These are phyloP conservation scores for Triplophysa tibetana DNA, from an alignment of 2,113 vertebrate species.

Conservation along the genomic window DNA sequence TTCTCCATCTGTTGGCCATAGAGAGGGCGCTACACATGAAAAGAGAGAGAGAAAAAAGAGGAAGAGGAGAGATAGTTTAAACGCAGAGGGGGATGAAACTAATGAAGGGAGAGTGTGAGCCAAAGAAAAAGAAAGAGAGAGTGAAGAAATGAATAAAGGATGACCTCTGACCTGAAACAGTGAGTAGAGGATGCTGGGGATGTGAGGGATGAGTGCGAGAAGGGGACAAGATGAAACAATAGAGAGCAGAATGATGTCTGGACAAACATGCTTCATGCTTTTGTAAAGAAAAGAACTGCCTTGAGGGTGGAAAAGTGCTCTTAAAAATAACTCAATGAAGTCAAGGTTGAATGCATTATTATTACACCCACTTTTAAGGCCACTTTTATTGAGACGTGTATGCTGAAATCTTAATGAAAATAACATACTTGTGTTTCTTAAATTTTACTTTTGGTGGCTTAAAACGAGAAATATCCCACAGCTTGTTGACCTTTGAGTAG, in stretches of 20 bases:
- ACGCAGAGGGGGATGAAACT: conserved; percentile 13
- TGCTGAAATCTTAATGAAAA: not conserved
- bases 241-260: conserved; percentile 36
- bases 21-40: conserved; percentile 38
- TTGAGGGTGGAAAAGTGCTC: conserved; percentile 38
- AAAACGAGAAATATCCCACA: too few relatives aligned
- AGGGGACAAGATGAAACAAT: not conserved
- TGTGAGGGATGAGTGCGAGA: conserved; percentile 31
- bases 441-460: too few relatives aligned
- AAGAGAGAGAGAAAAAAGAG: conserved; percentile 24
- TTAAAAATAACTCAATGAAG: conserved; percentile 36
- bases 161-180: conserved; percentile 24
- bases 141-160: conserved; percentile 22
- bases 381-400: too few relatives aligned
- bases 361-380: not conserved
- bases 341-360: conserved; percentile 36
- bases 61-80: conserved; percentile 19
- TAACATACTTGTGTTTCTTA: too few relatives aligned
- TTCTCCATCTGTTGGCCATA: conserved; percentile 70
- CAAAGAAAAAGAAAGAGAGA: not conserved
- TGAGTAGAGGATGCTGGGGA: conserved; percentile 14
- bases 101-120: conserved; percentile 11
- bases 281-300: not conserved
- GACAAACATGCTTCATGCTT: conserved; percentile 7
- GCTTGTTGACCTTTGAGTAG: too few relatives aligned